A percentile compares a stretch with the other conserved stretches of the same genome.
phyloP scores from a whole-genome alignment of 2,797 vertebrate genomes.

The Neosalanx taihuensis region DNA sequence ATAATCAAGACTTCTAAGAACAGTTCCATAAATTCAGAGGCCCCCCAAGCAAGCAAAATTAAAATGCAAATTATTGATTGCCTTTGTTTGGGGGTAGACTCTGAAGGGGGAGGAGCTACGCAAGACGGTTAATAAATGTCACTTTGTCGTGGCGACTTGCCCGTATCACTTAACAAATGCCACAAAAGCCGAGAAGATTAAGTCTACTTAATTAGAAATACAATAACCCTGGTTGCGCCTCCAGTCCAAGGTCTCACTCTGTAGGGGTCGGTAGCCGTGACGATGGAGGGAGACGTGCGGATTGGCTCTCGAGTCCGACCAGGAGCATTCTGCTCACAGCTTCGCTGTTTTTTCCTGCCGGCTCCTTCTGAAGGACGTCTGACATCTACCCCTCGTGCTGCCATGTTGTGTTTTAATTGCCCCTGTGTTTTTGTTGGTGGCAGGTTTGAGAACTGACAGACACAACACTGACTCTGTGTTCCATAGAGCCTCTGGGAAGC shows the following conservation, averaged over 20 bases:
- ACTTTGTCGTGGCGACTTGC: slow-evolving; percentile 33
- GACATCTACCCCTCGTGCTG: too few species aligned
- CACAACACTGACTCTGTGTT: slow-evolving; percentile 25
- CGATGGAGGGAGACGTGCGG: slow-evolving; percentile 45
- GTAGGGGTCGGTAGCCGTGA: slow-evolving; percentile 49
- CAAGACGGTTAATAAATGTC: slow-evolving; percentile 34
- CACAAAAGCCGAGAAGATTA: slow-evolving; percentile 58
- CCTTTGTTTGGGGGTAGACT: slow-evolving; percentile 30
- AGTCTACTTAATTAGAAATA: slow-evolving; percentile 70
- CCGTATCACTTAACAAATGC: slow-evolving; percentile 60
- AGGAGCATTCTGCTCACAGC: slow-evolving; percentile 17
- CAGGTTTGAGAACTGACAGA: slow-evolving; percentile 36
- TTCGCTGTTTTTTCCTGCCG: neutral
- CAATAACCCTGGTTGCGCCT: slow-evolving; percentile 66
- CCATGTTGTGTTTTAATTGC: slow-evolving; percentile 36
- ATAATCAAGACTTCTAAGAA: slow-evolving; percentile 25
- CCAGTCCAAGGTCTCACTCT: slow-evolving; percentile 61
- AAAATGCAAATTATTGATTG: slow-evolving; percentile 46
- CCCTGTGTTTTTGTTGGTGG: slow-evolving; percentile 17
- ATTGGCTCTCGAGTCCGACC: slow-evolving; percentile 53
- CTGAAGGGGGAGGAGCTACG: neutral
- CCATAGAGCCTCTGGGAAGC: slow-evolving; percentile 16
- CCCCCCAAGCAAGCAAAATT: slow-evolving; percentile 34
- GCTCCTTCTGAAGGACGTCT: neutral
- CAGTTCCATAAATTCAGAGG: slow-evolving; percentile 31